A percentile compares a stretch with the other conserved stretches of the same genome.
Conservation (phyloP, 1,140 invertebrate species). For the Monomorium pharaonis region DNA sequence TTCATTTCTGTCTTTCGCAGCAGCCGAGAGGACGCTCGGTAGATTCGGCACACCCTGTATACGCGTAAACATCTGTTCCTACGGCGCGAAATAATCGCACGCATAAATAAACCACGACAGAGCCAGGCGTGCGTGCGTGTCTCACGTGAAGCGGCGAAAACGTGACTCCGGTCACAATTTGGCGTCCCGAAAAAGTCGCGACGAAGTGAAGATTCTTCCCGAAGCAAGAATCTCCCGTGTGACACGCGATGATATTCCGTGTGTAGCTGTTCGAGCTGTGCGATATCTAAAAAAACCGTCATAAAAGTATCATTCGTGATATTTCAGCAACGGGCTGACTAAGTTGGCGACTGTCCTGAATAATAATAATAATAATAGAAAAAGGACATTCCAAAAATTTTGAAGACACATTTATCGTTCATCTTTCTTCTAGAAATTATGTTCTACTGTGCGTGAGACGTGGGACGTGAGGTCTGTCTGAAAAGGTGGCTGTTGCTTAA, state of each 20-base stretch:
- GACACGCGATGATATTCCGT: not conserved
- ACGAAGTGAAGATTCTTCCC: not conserved
- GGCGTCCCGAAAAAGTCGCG: slow-evolving; percentile 15
- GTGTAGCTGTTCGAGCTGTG: not conserved
- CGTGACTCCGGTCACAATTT: slow-evolving; percentile 37
- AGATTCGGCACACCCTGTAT: slow-evolving; percentile 31
- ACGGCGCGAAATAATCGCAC: slow-evolving; percentile 37
- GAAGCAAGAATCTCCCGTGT: not conserved
- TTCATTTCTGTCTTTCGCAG: not conserved
- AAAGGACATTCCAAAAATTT: not conserved
- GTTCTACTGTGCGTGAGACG: not conserved
- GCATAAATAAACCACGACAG: slow-evolving; percentile 50
- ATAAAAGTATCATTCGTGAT: slow-evolving; percentile 6
- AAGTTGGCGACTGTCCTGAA: not conserved
- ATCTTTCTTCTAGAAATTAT: not conserved
- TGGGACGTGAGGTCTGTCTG: slow-evolving; percentile 1
- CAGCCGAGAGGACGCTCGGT: not conserved
- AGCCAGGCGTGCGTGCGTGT: slow-evolving; percentile 34
- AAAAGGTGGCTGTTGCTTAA: not conserved
- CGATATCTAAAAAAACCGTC: not conserved
- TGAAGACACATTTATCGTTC: no score
- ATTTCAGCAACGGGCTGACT: not conserved
- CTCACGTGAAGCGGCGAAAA: slow-evolving; percentile 46
- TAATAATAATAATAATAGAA: not conserved
- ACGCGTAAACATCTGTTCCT: slow-evolving; percentile 47